Evolutionary conservation across 1,140 invertebrate genomes (phyloP).

Genomic region (Sminthurinus signatus): DNA sequence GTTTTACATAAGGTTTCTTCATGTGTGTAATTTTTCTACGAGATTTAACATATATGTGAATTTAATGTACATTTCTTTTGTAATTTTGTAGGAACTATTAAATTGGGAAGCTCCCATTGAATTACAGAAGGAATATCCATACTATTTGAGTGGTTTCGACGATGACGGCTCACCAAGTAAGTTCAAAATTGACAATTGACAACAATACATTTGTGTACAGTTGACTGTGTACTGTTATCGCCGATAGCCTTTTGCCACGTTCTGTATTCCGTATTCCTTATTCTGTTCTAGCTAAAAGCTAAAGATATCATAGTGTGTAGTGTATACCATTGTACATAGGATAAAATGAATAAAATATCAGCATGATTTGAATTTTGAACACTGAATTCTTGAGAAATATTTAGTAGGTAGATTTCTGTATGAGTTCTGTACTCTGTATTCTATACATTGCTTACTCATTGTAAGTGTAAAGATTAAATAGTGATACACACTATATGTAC

Average conservation of each 20-base stretch:
- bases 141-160: neutral
- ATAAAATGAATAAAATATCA: neutral
- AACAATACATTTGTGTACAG: neutral
- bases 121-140: neutral
- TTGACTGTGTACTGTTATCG: too few relatives aligned
- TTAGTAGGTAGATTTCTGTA: too few relatives aligned
- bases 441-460: too few relatives aligned
- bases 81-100: neutral
- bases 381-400: too few relatives aligned
- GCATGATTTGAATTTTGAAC: too few relatives aligned
- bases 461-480: too few relatives aligned
- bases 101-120: neutral
- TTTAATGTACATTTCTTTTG: neutral
- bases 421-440: too few relatives aligned
- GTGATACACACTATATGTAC: too few relatives aligned
- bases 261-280: neutral
- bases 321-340: neutral
- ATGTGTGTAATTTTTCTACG: neutral
- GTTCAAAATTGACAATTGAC: neutral
- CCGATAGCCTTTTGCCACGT: too few relatives aligned
- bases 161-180: conserved; percentile 1
- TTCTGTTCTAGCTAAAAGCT: neutral
- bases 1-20: neutral
- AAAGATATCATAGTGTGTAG: neutral
- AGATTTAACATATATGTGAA: neutral